Percentiles rank a stretch among this genome's conserved stretches.
Conservation (phyloP, 2,888 invertebrate species). For the Hemaris fuciformis region DNA sequence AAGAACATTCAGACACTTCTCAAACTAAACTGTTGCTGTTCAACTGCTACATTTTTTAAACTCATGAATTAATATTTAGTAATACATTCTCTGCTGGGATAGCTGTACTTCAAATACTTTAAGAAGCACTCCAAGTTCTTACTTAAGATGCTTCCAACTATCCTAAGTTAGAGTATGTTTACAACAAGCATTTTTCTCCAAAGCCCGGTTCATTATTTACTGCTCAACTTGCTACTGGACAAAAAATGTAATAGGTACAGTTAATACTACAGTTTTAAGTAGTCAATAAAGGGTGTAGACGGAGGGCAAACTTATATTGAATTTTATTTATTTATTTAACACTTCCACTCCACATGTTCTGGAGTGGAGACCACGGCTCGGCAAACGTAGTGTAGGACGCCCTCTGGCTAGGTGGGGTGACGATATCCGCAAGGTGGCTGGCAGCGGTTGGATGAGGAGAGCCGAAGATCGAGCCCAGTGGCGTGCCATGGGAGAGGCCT, state of each 20-base stretch:
- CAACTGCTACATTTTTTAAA: not conserved
- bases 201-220: constrained; percentile 26
- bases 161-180: constrained; percentile 30
- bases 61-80: not conserved
- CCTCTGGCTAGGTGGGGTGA: no score
- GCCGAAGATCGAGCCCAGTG: no score
- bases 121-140: constrained; percentile 37
- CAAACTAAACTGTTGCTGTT: not conserved
- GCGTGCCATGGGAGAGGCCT: no score
- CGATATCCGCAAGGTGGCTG: no score
- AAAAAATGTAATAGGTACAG: constrained; percentile 17
- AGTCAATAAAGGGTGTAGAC: no score
- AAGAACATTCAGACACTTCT: not conserved
- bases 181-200: constrained; percentile 26
- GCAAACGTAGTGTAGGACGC: no score
- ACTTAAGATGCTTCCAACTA: constrained; percentile 30
- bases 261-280: not conserved
- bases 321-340: no score
- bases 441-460: no score
- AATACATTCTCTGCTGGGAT: constrained; percentile 29
- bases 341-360: no score
- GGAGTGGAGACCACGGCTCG: no score
- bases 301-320: no score
- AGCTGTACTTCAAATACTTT: constrained; percentile 39
- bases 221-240: constrained; percentile 20